Percentiles rank a stretch among this genome's conserved stretches.
These are phyloP conservation scores for Cottoperca gobio DNA, from an alignment of 2,797 vertebrate species.

Conservation along the genomic window DNA sequence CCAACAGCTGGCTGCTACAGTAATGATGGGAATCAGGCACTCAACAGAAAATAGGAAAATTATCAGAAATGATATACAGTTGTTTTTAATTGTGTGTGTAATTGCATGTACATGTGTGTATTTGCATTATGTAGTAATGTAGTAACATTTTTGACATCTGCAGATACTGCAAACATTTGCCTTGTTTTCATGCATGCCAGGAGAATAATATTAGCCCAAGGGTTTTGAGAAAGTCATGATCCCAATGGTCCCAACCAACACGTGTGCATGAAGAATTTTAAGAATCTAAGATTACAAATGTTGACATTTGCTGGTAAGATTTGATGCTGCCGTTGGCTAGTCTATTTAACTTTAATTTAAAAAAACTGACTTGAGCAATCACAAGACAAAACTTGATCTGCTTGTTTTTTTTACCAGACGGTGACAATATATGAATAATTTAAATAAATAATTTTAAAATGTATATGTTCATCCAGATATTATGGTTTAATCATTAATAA, in stretches of 20 bases:
- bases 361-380: background rate
- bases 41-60: slow-evolving; percentile 19
- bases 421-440: background rate
- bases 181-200: background rate
- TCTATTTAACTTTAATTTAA: background rate
- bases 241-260: background rate
- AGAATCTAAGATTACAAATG: background rate
- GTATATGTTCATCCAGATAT: background rate
- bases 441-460: background rate
- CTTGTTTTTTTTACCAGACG: background rate
- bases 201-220: background rate
- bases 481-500: background rate
- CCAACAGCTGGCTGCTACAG: background rate
- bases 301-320: background rate
- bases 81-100: background rate
- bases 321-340: background rate
- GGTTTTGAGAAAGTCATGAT: background rate
- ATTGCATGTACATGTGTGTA: background rate
- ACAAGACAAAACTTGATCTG: background rate
- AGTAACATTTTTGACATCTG: too few relatives aligned
- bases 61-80: slow-evolving; percentile 1
- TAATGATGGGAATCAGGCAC: slow-evolving; percentile 24
- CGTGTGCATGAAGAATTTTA: background rate
- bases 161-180: too few relatives aligned
- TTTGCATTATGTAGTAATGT: background rate